phyloP scores from a whole-genome alignment of 1,140 invertebrate genomes.

The Laupala kohalensis region DNA sequence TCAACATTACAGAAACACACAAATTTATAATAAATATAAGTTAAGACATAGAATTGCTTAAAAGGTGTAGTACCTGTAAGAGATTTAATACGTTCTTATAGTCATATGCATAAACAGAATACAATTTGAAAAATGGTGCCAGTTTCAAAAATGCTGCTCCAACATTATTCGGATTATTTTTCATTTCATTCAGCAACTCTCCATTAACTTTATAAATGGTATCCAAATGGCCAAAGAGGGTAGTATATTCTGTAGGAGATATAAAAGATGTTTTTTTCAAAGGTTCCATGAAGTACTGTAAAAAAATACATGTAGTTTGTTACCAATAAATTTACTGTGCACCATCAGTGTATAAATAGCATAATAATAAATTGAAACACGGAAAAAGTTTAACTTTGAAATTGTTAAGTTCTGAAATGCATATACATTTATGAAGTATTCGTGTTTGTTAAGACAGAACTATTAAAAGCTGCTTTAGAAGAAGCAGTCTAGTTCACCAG shows the following conservation, averaged over 20 bases:
- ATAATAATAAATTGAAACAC: no score
- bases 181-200: constrained; percentile 48
- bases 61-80: constrained; percentile 34
- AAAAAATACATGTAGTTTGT: constrained; percentile 8
- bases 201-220: constrained; percentile 58
- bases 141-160: constrained; percentile 51
- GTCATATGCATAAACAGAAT: constrained; percentile 63
- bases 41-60: no score
- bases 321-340: no score
- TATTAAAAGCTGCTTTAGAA: no score
- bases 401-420: no score
- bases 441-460: no score
- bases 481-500: no score
- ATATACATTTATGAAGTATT: no score
- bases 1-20: no score
- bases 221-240: constrained; percentile 55
- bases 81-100: constrained; percentile 45
- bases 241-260: constrained; percentile 36
- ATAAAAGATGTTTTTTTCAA: constrained; percentile 43
- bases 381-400: no score
- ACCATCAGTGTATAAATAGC: no score
- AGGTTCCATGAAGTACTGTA: constrained; percentile 51
- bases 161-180: constrained; percentile 42
- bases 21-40: no score
- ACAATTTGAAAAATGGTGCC: constrained; percentile 64